Evolutionary conservation across 2,797 vertebrate species (phyloP).

Genomic region (Propithecus deckenii): DNA sequence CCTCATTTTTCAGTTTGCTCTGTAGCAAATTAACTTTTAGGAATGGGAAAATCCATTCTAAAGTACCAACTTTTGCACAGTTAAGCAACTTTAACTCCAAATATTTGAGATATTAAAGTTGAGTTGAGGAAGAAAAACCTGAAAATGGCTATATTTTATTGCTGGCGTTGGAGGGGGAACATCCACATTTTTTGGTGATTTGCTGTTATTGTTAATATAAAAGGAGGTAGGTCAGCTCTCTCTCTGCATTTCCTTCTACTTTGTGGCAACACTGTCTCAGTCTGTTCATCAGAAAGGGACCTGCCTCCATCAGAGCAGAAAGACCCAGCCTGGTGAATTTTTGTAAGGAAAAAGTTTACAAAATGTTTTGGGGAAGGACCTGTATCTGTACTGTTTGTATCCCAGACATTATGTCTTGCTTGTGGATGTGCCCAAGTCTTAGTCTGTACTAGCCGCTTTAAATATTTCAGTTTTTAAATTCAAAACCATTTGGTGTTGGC

Average conservation of each 20-base stretch:
- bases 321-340: not conserved
- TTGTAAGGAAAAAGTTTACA: not conserved
- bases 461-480: not conserved
- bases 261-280: not conserved
- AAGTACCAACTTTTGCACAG: not conserved
- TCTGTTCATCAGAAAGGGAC: not conserved
- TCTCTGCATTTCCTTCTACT: not conserved
- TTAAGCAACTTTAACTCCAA: not conserved
- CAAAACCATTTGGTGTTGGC: not conserved
- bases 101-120: not conserved
- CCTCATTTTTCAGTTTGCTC: not conserved
- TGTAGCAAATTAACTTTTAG: not conserved
- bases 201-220: not conserved
- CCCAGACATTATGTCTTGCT: not conserved
- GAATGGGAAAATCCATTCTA: not conserved
- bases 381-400: not conserved
- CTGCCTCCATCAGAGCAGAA: not conserved
- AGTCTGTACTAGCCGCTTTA: not conserved
- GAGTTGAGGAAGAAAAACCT: not conserved
- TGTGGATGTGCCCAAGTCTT: not conserved
- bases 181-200: not conserved
- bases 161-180: not conserved
- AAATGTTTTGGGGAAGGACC: not conserved
- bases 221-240: not conserved
- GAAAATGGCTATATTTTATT: conserved; percentile 5